Conservation (phyloP, 1,140 invertebrate genomes). For the Teleopsis dalmanni region DNA sequence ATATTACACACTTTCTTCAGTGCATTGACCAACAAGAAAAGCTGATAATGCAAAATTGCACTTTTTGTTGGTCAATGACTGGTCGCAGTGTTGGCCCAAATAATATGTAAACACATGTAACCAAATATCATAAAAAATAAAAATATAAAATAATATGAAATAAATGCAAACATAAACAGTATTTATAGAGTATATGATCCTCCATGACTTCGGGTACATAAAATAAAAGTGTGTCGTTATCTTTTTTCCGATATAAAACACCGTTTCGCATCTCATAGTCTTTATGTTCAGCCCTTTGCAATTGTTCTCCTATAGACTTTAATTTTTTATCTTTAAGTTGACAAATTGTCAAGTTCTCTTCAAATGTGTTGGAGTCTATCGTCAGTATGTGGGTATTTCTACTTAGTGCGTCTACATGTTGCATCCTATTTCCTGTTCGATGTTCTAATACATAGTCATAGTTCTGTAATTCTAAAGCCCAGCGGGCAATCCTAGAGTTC, state of each 20-base stretch:
- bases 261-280: background rate
- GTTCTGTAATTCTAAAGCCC: constrained; percentile 21
- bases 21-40: no score
- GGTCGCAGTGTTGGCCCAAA: no score
- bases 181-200: background rate
- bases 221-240: background rate
- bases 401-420: constrained; percentile 33
- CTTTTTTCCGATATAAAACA: background rate
- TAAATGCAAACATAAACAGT: no score
- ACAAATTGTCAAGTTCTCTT: constrained; percentile 11
- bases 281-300: background rate
- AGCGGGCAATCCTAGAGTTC: constrained; percentile 32
- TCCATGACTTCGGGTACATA: background rate
- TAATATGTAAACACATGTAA: no score
- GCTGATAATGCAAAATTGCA: no score
- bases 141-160: no score
- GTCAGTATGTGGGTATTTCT: constrained; percentile 8
- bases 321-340: constrained; percentile 2
- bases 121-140: no score
- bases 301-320: background rate
- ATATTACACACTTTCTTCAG: no score
- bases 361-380: constrained; percentile 10
- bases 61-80: no score
- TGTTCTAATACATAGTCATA: constrained; percentile 13
- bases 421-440: constrained; percentile 23